Conservation (phyloP, 2,113 vertebrate species). For the Corythoichthys intestinalis region DNA sequence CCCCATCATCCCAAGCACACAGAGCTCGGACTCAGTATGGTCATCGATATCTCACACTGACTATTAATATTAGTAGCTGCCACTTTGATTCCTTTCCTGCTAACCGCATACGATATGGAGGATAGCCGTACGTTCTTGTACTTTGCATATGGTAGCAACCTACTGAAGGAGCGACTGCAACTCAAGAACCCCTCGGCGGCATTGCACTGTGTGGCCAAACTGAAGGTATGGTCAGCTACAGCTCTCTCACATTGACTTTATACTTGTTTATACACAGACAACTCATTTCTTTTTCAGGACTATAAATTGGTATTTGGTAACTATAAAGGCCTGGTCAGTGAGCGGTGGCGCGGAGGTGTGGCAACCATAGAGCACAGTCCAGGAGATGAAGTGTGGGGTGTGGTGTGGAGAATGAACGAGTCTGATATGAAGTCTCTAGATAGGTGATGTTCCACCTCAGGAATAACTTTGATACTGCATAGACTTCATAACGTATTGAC, state of each 20-base stretch:
- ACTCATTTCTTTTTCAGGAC: slow-evolving; percentile 65
- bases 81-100: slow-evolving; percentile 3
- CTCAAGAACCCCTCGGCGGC: slow-evolving; percentile 68
- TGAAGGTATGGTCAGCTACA: slow-evolving; percentile 51
- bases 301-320: slow-evolving; percentile 86
- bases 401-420: slow-evolving; percentile 84
- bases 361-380: slow-evolving; percentile 83
- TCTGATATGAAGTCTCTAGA: slow-evolving; percentile 78
- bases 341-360: slow-evolving; percentile 84
- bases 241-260: not conserved
- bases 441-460: slow-evolving; percentile 64
- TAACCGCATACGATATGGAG: slow-evolving; percentile 31
- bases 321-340: slow-evolving; percentile 75
- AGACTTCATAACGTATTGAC: no score
- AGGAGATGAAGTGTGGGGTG: slow-evolving; percentile 87
- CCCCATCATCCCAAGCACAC: slow-evolving; percentile 13
- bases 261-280: not conserved
- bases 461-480: not conserved
- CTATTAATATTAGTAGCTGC: not conserved
- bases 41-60: not conserved
- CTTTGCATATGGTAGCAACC: slow-evolving; percentile 73
- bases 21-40: slow-evolving; percentile 14
- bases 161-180: slow-evolving; percentile 70
- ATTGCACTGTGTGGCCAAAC: slow-evolving; percentile 57
- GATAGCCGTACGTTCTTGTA: slow-evolving; percentile 61